Conservation (phyloP, 2,888 invertebrate species). For the Hermaeophaga mercurialis region DNA sequence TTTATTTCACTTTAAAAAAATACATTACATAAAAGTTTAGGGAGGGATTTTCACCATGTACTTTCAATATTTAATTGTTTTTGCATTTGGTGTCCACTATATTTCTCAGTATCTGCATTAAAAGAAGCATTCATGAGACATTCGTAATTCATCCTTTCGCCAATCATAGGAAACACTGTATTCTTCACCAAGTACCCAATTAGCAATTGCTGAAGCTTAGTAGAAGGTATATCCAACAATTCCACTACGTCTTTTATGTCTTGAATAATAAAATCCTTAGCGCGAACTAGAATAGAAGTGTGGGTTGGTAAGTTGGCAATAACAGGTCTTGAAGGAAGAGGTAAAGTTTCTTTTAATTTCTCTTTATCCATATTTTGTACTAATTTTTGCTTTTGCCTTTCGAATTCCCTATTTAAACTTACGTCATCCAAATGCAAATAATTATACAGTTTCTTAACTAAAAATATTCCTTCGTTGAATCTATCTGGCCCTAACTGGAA, state of each 20-base stretch:
- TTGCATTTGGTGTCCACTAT: not conserved
- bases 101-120: not conserved
- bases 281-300: not conserved
- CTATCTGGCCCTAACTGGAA: slow-evolving; percentile 1
- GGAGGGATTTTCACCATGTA: not conserved
- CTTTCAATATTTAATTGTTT: not conserved
- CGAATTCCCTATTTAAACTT: not conserved
- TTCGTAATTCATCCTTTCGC: slow-evolving; percentile 1
- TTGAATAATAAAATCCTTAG: slow-evolving; percentile 1
- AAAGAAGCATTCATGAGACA: not conserved
- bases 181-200: slow-evolving; percentile 7
- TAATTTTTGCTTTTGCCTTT: slow-evolving; percentile 1
- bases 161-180: slow-evolving; percentile 13
- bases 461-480: slow-evolving; percentile 2
- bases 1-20: too few species aligned
- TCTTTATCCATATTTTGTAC: not conserved
- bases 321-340: not conserved
- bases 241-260: not conserved
- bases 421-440: slow-evolving; percentile 1
- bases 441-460: slow-evolving; percentile 1
- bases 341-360: not conserved
- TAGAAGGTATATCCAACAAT: not conserved
- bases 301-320: slow-evolving; percentile 1
- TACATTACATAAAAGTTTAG: too few species aligned
- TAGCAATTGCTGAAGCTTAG: not conserved